Conservation (phyloP, 2,797 vertebrate species). For the Mus minutoides region DNA sequence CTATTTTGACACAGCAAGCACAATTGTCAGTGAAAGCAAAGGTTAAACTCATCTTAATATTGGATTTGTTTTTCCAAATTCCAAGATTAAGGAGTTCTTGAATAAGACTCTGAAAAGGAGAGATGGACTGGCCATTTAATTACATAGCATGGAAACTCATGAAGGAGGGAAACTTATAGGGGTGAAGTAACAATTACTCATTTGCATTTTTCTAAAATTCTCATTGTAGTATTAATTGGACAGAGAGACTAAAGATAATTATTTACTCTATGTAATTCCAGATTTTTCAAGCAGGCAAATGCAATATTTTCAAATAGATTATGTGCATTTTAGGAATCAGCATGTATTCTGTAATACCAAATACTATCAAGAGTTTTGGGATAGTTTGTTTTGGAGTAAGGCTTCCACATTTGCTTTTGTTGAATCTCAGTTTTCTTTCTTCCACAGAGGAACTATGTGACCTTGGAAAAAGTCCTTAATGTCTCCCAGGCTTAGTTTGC, state of each 20-base stretch:
- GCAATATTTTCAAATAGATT: background rate
- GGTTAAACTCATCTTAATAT: background rate
- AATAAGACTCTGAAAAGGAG: background rate
- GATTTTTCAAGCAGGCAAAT: constrained; percentile 1
- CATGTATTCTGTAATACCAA: background rate
- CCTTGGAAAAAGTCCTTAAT: background rate
- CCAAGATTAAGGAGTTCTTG: background rate
- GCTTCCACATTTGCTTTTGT: background rate
- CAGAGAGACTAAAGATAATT: background rate
- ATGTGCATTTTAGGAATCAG: background rate
- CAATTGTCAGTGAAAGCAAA: background rate
- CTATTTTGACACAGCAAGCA: background rate
- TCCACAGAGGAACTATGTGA: background rate
- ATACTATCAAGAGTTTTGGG: background rate
- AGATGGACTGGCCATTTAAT: background rate
- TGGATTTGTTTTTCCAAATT: background rate
- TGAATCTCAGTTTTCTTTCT: background rate
- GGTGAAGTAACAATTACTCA: background rate
- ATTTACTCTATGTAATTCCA: background rate
- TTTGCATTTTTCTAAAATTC: constrained; percentile 35
- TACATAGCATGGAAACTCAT: background rate
- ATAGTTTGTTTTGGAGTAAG: background rate
- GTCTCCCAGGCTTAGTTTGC: background rate
- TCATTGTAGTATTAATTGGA: background rate
- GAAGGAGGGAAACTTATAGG: background rate